Conservation (phyloP, 2,113 vertebrate species). For the Cacatua alba region DNA sequence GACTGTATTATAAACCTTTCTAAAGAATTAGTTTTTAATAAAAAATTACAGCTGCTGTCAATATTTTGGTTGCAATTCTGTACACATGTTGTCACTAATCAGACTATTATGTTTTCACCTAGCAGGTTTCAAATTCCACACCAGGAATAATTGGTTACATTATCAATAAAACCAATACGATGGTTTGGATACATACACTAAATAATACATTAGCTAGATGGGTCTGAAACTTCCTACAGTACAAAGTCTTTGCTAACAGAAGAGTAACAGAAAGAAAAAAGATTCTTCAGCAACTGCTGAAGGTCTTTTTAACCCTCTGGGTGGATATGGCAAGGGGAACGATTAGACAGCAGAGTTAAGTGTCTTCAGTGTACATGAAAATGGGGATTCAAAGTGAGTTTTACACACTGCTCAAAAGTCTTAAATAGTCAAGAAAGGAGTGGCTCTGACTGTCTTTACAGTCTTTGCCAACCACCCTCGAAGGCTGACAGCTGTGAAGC, state of each 20-base stretch:
- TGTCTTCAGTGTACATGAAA: background rate
- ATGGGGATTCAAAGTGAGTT: background rate
- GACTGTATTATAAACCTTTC: background rate
- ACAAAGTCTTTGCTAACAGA: background rate
- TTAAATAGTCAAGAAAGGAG: background rate
- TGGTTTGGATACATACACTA: background rate
- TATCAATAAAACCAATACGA: background rate
- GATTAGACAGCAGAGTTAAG: background rate
- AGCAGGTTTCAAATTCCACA: background rate
- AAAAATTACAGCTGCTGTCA: background rate
- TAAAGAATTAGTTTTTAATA: background rate
- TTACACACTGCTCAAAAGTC: background rate
- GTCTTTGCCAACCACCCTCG: background rate
- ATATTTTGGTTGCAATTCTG: background rate
- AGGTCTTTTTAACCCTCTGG: background rate
- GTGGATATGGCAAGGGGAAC: background rate
- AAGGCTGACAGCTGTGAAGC: background rate
- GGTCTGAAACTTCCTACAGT: accelerated
- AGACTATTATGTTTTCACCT: background rate
- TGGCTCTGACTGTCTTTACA: background rate
- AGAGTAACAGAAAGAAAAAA: background rate
- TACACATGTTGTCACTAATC: background rate
- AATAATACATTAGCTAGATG: background rate
- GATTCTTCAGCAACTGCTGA: background rate
- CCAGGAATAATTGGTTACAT: background rate